A percentile compares a stretch with the other conserved stretches of the same genome.
Evolutionary conservation across 2,888 invertebrate species (phyloP).

Genomic region (Aporophyla nigra): DNA sequence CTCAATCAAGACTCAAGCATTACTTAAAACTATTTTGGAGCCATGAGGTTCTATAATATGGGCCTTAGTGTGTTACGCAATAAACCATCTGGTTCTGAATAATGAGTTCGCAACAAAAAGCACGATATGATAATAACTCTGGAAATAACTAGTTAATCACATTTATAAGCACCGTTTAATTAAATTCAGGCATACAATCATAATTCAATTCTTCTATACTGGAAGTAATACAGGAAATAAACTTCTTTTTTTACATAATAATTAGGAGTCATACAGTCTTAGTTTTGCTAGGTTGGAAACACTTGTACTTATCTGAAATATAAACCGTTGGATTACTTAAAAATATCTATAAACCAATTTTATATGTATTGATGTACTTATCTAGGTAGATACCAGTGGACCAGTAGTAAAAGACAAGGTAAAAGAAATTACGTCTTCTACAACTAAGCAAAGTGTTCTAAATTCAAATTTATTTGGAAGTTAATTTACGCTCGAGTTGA

Average conservation of each 20-base stretch:
- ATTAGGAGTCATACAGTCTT: not conserved
- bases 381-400: conserved; percentile 19
- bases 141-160: conserved; percentile 19
- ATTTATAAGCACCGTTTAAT: conserved; percentile 30
- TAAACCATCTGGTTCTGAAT: not conserved
- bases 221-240: conserved; percentile 22
- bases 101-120: conserved; percentile 4
- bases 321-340: conserved; percentile 41
- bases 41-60: too few relatives aligned
- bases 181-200: conserved; percentile 21
- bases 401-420: conserved; percentile 34
- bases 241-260: not conserved
- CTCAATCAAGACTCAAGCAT: too few relatives aligned
- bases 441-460: conserved; percentile 25
- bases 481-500: conserved; percentile 91
- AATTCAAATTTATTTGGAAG: conserved; percentile 69
- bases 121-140: conserved; percentile 35
- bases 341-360: conserved; percentile 31
- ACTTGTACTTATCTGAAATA: conserved; percentile 42
- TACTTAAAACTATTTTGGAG: too few relatives aligned
- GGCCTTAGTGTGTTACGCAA: too few relatives aligned
- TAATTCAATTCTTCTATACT: conserved; percentile 6
- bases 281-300: conserved; percentile 26
- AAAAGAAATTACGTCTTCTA: conserved; percentile 24
- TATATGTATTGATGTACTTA: conserved; percentile 38